Percentiles rank a stretch among this genome's conserved stretches.
Conservation (phyloP, 2,113 vertebrate species). For the Pseudois nayaur region DNA sequence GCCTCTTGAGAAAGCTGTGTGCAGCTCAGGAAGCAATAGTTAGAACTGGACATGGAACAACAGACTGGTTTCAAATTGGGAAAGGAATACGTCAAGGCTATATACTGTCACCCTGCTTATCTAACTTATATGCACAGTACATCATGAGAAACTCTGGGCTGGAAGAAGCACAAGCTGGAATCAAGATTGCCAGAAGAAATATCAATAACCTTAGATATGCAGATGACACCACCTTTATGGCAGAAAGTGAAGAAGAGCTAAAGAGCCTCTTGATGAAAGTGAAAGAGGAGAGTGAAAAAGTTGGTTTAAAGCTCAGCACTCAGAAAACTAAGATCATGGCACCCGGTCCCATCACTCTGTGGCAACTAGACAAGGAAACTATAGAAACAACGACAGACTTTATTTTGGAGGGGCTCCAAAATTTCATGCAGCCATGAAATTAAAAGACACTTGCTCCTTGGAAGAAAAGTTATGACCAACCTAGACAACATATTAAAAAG, state of each 20-base stretch:
- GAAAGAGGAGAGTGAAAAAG: background rate
- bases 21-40: background rate
- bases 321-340: background rate
- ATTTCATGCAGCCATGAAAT: background rate
- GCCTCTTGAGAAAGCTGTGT: background rate
- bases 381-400: background rate
- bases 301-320: background rate
- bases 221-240: background rate
- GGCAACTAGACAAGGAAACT: background rate
- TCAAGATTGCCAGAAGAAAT: fast-evolving
- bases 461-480: background rate
- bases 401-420: background rate
- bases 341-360: background rate
- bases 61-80: background rate
- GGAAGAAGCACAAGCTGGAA: background rate
- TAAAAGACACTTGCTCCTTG: background rate
- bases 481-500: background rate
- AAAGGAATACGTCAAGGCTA: background rate
- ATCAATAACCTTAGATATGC: background rate
- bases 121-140: background rate
- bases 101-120: background rate
- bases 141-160: background rate
- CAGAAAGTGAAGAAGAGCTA: background rate
- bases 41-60: background rate
- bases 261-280: background rate